Conservation (phyloP, 2,113 vertebrate species). For the Corythaeola cristata region DNA sequence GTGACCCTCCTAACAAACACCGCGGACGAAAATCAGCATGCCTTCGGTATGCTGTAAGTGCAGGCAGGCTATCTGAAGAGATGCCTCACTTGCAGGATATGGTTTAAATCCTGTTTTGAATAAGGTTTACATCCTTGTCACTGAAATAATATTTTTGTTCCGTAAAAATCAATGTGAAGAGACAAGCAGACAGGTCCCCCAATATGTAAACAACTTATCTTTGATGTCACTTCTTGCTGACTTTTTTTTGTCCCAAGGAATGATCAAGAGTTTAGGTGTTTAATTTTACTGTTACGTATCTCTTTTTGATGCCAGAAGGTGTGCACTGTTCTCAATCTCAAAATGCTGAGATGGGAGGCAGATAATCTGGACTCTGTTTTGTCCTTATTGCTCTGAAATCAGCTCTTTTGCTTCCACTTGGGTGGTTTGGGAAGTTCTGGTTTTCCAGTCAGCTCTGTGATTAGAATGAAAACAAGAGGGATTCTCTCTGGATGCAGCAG, state of each 20-base stretch:
- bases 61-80: constrained; percentile 80
- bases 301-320: constrained; percentile 1
- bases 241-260: constrained; percentile 50
- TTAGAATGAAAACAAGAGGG: constrained; percentile 31
- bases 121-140: constrained; percentile 94
- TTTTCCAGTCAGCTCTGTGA: constrained; percentile 40
- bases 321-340: background rate
- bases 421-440: constrained; percentile 36
- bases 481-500: background rate
- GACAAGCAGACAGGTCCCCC: constrained; percentile 62
- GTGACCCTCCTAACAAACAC: constrained; percentile 90
- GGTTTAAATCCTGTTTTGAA: constrained; percentile 98
- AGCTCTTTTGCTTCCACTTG: constrained; percentile 31
- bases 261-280: constrained; percentile 10
- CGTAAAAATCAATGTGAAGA: constrained; percentile 79
- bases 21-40: constrained; percentile 81
- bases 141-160: constrained; percentile 96
- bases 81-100: constrained; percentile 93
- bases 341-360: background rate
- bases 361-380: background rate
- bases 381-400: constrained; percentile 6
- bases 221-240: constrained; percentile 75
- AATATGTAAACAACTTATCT: constrained; percentile 77
- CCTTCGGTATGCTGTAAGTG: constrained; percentile 73
- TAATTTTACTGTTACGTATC: background rate